Base-by-base conservation (phyloP, 2,113 vertebrate genomes). In the Bothrops jararaca region DNA sequence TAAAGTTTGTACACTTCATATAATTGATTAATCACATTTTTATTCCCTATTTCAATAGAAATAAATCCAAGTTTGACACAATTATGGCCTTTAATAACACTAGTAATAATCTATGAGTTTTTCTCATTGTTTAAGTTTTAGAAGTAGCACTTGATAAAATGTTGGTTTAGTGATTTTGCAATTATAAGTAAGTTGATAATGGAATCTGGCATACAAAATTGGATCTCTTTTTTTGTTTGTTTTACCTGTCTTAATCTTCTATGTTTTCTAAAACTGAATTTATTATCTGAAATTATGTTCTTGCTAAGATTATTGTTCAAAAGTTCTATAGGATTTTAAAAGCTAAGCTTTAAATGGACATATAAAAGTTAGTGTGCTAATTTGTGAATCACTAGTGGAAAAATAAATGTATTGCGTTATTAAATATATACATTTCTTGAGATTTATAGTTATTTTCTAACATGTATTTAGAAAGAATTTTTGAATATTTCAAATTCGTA, bases 281-380 rank as follows among this genome's bases (percentile, higher is more conserved):
- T 57, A 7, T 85, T 45, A 58, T 39, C 9, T 88, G 57, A 52
- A 69, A 20, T 13, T 90, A n/a, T 52, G 42, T 29, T 3, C 85
- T 95, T 95, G 45, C 64, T 18, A 54, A 42, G 39, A 0, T 90
- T 60, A 89, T 94, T n/a, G 64, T 91, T 90, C 91, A 95, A 92
- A 56, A 90, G 4, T 92, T 93, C 90, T 91, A 92, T 89, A 53
- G 96, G 94, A 91, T 95, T 24, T 91, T 92, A 93, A 91, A 91
- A 93, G 88, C 11, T 10, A 11, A 93, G 92, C 94, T 92, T 87
- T 88, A 87, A 93, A 34, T 88, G 5, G 87, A 11, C 86, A 42
- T 42, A 64, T 91, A 74, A 91, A 94, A 92, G 88, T 86, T 42
- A 39, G 34, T 88, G 26, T 42, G 23, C 45, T 86, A 91, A 26